Percentiles rank a stretch among this genome's conserved stretches.
Conservation (phyloP, 2,888 invertebrate genomes). For the Eledona agricola region DNA sequence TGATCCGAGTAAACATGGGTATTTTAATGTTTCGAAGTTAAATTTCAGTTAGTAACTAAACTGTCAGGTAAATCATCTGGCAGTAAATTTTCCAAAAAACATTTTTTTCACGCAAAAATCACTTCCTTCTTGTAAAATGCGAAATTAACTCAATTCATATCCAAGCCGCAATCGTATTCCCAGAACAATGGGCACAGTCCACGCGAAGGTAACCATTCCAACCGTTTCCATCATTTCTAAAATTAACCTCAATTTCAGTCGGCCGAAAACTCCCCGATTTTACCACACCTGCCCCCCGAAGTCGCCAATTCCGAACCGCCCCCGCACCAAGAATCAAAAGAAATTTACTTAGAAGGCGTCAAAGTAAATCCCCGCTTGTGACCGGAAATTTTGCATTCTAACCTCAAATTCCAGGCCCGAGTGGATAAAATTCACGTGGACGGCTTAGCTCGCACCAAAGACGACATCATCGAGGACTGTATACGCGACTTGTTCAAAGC, state of each 20-base stretch:
- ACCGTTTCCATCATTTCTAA: slow-evolving; percentile 32
- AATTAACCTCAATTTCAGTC: slow-evolving; percentile 46
- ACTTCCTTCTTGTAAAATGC: slow-evolving; percentile 11
- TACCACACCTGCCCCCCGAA: slow-evolving; percentile 9
- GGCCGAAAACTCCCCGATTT: slow-evolving; percentile 34
- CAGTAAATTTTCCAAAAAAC: slow-evolving; percentile 2
- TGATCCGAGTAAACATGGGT: too few relatives aligned
- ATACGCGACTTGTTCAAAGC: slow-evolving; percentile 86
- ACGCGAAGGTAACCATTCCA: slow-evolving; percentile 59
- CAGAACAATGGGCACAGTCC: slow-evolving; percentile 60
- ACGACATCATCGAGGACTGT: slow-evolving; percentile 83
- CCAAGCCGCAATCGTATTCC: slow-evolving; percentile 1
- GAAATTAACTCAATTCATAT: slow-evolving; percentile 5
- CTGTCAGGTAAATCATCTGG: slow-evolving; percentile 4
- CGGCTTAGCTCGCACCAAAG: slow-evolving; percentile 86
- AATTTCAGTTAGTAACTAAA: slow-evolving; percentile 1
- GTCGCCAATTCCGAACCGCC: slow-evolving; percentile 8
- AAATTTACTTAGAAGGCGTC: slow-evolving; percentile 66
- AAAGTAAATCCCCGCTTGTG: slow-evolving; percentile 58
- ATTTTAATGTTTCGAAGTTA: slow-evolving; percentile 1
- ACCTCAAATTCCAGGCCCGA: slow-evolving; percentile 69
- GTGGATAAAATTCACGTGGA: slow-evolving; percentile 88
- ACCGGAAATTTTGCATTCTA: slow-evolving; percentile 5
- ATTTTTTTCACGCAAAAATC: slow-evolving; percentile 16
- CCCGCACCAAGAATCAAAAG: slow-evolving; percentile 49